Conservation (phyloP, 2,888 invertebrate species). For the Tenodera sinensis region DNA sequence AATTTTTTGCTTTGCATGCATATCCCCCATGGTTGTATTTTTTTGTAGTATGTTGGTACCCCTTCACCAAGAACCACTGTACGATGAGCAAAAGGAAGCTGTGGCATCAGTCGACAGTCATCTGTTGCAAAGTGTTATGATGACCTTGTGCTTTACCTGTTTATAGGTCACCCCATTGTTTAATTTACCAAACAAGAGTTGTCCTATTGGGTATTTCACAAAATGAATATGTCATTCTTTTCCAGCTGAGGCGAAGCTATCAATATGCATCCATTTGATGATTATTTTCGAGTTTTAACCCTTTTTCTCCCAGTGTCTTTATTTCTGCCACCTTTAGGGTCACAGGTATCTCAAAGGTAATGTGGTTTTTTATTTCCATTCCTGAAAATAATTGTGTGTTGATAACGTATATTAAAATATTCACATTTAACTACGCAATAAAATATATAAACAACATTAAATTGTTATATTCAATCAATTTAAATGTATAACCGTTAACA, state of each 20-base stretch:
- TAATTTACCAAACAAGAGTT: slow-evolving; percentile 5
- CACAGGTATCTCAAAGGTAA: slow-evolving; percentile 12
- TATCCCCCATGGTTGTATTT: slow-evolving; percentile 16
- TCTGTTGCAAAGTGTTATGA: not conserved
- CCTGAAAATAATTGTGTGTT: slow-evolving; percentile 9
- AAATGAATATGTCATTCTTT: slow-evolving; percentile 23
- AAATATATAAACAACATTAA: not conserved
- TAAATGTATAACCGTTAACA: not conserved
- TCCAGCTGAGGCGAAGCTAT: slow-evolving; percentile 16
- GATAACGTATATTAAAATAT: not conserved
- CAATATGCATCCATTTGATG: not conserved
- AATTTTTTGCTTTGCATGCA: slow-evolving; percentile 21
- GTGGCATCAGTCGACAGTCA: not conserved
- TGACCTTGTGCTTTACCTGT: not conserved
- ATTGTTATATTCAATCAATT: not conserved
- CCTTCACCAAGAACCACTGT: not conserved
- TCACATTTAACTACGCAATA: not conserved
- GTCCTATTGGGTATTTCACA: slow-evolving; percentile 15
- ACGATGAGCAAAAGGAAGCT: not conserved
- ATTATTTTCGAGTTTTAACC: not conserved
- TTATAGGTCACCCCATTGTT: not conserved
- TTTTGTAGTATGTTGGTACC: slow-evolving; percentile 6
- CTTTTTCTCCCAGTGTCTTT: slow-evolving; percentile 6
- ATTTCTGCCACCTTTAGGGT: slow-evolving; percentile 15
- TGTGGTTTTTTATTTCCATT: slow-evolving; percentile 19